A percentile compares a stretch with the other conserved stretches of the same genome.
These are phyloP conservation scores for Melanogrammus aeglefinus DNA, from an alignment of 2,797 vertebrate genomes.

Conservation along the genomic window DNA sequence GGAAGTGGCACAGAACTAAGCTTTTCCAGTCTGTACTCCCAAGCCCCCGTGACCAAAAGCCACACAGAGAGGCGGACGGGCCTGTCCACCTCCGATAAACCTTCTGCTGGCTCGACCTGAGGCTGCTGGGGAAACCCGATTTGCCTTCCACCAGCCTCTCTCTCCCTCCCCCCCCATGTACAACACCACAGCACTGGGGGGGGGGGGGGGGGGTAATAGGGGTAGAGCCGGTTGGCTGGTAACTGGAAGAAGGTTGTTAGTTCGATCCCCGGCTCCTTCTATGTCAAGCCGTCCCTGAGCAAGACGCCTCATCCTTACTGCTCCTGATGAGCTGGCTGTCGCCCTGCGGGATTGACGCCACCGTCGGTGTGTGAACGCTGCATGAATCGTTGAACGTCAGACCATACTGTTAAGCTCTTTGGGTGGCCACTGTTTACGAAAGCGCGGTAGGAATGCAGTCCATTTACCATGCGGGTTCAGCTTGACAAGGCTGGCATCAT, in stretches of 20 bases:
- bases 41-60: conserved; percentile 59
- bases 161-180: conserved; percentile 17
- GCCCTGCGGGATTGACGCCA: too few relatives aligned
- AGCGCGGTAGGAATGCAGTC: too few relatives aligned
- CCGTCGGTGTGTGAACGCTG: too few relatives aligned
- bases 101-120: conserved; percentile 37
- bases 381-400: neutral
- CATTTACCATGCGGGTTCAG: too few relatives aligned
- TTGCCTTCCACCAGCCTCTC: conserved; percentile 36
- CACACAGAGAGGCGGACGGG: conserved; percentile 46
- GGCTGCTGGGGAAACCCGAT: conserved; percentile 31
- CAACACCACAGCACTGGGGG: conserved; percentile 32
- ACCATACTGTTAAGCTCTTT: neutral
- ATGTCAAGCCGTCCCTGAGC: too few relatives aligned
- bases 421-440: too few relatives aligned
- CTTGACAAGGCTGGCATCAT: too few relatives aligned
- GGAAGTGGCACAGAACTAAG: conserved; percentile 48
- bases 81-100: conserved; percentile 57
- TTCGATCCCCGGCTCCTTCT: too few relatives aligned
- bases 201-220: too few relatives aligned
- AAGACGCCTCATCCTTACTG: too few relatives aligned
- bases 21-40: conserved; percentile 59
- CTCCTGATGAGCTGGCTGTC: too few relatives aligned
- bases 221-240: neutral
- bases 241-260: too few relatives aligned